These are phyloP conservation scores for Ophioninae sp. DNA, from an alignment of 2,888 invertebrate genomes.

Conservation along the genomic window DNA sequence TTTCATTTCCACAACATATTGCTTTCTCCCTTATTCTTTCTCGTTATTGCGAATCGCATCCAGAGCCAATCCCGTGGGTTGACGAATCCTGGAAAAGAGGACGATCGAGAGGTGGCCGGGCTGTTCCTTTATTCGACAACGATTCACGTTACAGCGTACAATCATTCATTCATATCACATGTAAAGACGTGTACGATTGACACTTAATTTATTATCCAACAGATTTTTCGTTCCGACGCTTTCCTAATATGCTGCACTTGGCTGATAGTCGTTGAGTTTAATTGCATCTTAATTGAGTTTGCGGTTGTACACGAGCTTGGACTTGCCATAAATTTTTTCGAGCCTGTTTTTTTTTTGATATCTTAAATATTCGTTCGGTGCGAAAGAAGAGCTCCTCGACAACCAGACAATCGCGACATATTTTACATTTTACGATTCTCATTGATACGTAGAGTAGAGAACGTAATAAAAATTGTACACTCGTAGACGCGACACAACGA, in stretches of 20 bases:
- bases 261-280: conserved; percentile 57
- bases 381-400: conserved; percentile 38
- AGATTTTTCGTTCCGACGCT: conserved; percentile 1
- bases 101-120: conserved; percentile 1
- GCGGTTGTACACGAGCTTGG: not conserved
- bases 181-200: conserved; percentile 17
- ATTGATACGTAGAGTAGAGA: conserved; percentile 7
- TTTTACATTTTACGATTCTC: conserved; percentile 45
- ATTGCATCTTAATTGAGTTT: conserved; percentile 1
- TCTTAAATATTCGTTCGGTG: not conserved
- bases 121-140: conserved; percentile 48
- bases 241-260: conserved; percentile 56
- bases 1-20: conserved; percentile 42
- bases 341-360: conserved; percentile 2
- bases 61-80: conserved; percentile 22
- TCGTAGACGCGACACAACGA: conserved; percentile 29
- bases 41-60: conserved; percentile 46
- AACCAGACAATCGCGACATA: conserved; percentile 63
- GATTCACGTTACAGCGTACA: conserved; percentile 52
- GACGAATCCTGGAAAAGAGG: conserved; percentile 52
- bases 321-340: conserved; percentile 2
- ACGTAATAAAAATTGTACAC: conserved; percentile 35
- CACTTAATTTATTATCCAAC: conserved; percentile 31
- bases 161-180: conserved; percentile 52
- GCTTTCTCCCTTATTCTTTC: conserved; percentile 30